Base-by-base conservation (phyloP, 2,113 vertebrate species). In the Paradisaea rubra region DNA sequence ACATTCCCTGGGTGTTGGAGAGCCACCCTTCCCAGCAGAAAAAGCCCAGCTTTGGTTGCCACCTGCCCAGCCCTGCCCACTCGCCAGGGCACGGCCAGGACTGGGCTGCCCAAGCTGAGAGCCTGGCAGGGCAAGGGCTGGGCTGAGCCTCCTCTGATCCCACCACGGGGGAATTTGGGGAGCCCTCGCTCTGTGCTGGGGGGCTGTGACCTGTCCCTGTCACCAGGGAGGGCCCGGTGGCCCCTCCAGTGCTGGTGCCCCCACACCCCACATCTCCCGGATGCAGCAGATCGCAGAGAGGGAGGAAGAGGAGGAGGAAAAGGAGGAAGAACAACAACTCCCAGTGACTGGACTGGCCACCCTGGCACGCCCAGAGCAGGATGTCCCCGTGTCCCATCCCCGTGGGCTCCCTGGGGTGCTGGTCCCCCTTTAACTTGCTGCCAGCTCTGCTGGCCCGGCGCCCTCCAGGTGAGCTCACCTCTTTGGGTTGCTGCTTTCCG, bases 401-500 rank as follows among this genome's bases (percentile, higher is more conserved):
- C 0, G 9, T 4, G 49, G 53, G 35, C 68, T 69, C 68, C 71
- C 54, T 11, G 11, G 24, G 35, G 8, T n/a, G 50, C 78, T 7
- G 53, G 24, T 68, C 22, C 47, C 56, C 11, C 45, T 83, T 72
- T 41, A 12, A 72, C 82, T 60, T 18, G 49, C 61, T 72, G 86
- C 94, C 93, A 76, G 71, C 71, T 69, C 59, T 56, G 80, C 59
- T 57, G 71, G 53, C 87, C 71, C 19, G 24, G 59, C 4, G 45
- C 63, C 56, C 76, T 22, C n/a, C 6, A 21, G 2, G 2, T 65
- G 86, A 77, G 85, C 98, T 98, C 97, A 99, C 99, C 99, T 99
- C 99, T 98, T 99, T 99, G 97, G 99, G 98, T 89, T 98, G 98
- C 89, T 98, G 98, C 91, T 98, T 98, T 90, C 99, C 99, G 61